Evolutionary conservation across 1,140 invertebrate genomes (phyloP).

Genomic region (Nebria ingens): DNA sequence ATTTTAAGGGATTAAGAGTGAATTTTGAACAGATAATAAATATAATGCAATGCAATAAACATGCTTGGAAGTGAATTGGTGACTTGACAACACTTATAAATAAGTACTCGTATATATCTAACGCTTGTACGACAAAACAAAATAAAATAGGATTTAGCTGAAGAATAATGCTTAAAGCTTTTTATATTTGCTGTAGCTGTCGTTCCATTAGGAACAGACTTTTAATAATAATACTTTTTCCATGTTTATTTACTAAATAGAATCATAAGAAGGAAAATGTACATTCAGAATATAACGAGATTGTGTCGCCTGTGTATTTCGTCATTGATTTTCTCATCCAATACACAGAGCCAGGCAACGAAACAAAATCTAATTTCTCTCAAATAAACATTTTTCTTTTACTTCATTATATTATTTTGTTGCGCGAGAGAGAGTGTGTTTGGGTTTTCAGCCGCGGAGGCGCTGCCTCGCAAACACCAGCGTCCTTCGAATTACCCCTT

Average conservation of each 20-base stretch:
- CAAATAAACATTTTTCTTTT: conserved; percentile 10
- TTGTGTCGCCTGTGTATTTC: conserved; percentile 6
- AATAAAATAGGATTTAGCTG: no score
- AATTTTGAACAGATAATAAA: no score
- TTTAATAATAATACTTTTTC: background rate
- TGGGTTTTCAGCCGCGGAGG: background rate
- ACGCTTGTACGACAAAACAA: no score
- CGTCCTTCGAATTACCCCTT: background rate
- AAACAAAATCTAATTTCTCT: conserved; percentile 11
- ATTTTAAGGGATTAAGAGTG: no score
- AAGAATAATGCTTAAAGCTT: no score
- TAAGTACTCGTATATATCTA: no score
- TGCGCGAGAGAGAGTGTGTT: conserved; percentile 7
- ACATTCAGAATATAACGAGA: conserved; percentile 8
- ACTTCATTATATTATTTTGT: conserved; percentile 10
- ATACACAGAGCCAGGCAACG: background rate
- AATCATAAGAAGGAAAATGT: background rate
- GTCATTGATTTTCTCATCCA: conserved; percentile 3
- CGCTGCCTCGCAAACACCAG: background rate
- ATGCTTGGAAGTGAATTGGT: no score
- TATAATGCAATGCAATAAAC: no score
- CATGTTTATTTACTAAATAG: no score
- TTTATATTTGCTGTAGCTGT: no score
- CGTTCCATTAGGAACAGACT: conserved; percentile 8
- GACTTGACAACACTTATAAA: no score